These are phyloP conservation scores for Mechanitis mazaeus DNA, from an alignment of 2,888 invertebrate species.

Conservation along the genomic window DNA sequence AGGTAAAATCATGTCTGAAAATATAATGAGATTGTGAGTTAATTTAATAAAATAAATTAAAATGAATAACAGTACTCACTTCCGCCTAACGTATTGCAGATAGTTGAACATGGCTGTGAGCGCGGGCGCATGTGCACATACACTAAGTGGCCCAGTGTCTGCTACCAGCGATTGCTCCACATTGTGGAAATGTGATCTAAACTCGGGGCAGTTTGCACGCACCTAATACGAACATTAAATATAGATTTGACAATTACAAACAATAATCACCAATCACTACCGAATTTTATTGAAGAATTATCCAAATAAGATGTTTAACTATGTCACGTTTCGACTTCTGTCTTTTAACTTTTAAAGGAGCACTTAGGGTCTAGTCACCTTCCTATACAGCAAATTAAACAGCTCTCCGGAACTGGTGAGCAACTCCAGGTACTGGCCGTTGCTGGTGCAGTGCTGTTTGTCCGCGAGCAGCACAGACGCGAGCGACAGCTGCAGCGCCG, in stretches of 20 bases:
- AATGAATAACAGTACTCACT: constrained; percentile 61
- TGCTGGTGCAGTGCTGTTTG: constrained; percentile 83
- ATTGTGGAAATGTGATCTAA: constrained; percentile 86
- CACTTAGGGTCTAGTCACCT: constrained; percentile 64
- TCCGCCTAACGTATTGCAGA: constrained; percentile 77
- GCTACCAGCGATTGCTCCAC: constrained; percentile 86
- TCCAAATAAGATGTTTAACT: too few relatives aligned
- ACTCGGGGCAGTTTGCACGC: constrained; percentile 87
- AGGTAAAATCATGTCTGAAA: too few relatives aligned
- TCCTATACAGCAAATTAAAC: constrained; percentile 84
- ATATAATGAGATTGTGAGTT: too few relatives aligned
- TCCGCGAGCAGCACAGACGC: constrained; percentile 76
- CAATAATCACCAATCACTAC: too few relatives aligned
- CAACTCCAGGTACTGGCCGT: constrained; percentile 86
- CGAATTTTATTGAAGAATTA: too few relatives aligned
- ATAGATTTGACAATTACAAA: neutral
- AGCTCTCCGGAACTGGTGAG: constrained; percentile 82
- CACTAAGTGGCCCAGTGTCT: constrained; percentile 75
- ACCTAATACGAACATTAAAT: constrained; percentile 70
- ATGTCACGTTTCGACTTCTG: neutral
- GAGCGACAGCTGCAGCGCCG: constrained; percentile 81
- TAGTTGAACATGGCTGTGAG: constrained; percentile 83
- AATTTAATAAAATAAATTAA: neutral
- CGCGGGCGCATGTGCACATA: constrained; percentile 85
- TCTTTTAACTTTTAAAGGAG: neutral